Evolutionary conservation across 2,113 vertebrate species (phyloP).

Genomic region (Haemorhous mexicanus): DNA sequence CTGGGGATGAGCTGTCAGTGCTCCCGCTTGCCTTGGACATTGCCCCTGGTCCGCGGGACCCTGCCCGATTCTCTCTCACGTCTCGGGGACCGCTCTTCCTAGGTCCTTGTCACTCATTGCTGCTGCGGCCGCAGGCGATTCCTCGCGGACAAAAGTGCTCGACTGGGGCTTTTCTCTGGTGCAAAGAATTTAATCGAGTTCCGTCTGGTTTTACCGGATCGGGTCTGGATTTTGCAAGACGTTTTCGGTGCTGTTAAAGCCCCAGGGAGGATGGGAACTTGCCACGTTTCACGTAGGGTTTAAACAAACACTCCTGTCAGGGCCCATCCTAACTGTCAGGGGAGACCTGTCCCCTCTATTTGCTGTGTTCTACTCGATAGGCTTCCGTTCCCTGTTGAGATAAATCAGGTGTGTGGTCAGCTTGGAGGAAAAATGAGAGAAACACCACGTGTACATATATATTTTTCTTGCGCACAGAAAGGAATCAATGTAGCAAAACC

Average conservation of each 20-base stretch:
- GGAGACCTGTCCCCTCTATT: background rate
- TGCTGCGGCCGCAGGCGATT: background rate
- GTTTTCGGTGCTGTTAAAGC: background rate
- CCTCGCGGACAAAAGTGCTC: background rate
- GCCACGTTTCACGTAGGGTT: background rate
- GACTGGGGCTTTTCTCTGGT: background rate
- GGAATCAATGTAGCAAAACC: background rate
- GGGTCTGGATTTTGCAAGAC: background rate
- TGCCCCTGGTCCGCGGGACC: background rate
- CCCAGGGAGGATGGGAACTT: background rate
- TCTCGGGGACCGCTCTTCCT: background rate
- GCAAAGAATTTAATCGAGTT: background rate
- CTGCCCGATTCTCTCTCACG: background rate
- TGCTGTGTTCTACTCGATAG: rapidly evolving
- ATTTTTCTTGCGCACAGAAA: rapidly evolving
- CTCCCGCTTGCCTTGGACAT: background rate
- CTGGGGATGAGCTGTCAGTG: background rate
- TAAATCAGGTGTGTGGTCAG: background rate
- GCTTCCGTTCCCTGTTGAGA: background rate
- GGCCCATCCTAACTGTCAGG: background rate
- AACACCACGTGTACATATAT: rapidly evolving
- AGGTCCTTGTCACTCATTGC: background rate
- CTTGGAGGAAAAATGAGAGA: background rate
- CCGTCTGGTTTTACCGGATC: background rate
- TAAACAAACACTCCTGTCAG: background rate